Base-by-base conservation (phyloP, 2,888 invertebrate genomes). In the Drosophila macrospina region DNA sequence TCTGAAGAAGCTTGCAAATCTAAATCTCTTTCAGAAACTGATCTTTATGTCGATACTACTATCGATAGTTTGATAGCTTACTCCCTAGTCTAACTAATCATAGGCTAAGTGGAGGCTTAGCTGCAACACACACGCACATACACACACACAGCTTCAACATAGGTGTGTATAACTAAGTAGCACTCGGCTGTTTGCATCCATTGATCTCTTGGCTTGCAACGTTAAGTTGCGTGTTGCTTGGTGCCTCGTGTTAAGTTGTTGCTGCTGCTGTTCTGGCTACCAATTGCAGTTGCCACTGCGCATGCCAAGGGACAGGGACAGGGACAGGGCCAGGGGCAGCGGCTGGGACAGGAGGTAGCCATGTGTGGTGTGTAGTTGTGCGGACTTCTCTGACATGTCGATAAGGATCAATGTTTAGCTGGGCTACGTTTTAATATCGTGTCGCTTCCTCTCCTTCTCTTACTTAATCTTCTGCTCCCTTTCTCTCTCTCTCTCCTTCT, bases 401-500 rank as follows among this genome's bases (percentile, higher is more conserved):
- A 90, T 89, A 89, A 88, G 87, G 89, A 89, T 89, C 90, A 90
- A 89, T 90, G 89, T 89, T 89, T 74, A 74, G 86, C 78, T 73
- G 68, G 65, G 69, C 78, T 78, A 78, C 74, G 78, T 84, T 85
- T 90, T 79, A 80, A 80, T 81, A 89, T 80, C 64, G 62, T 75
- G 70, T 47, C 30, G 28, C 15, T 16, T 6, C 20, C 44, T 13
- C 54, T 4, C 15, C 1, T 8, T 34, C 36, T 24, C 45, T 71
- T 8, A n/a, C n/a, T n/a, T n/a, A n/a, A n/a, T n/a, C n/a, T n/a
- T n/a, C n/a, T n/a, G n/a, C n/a, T n/a, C n/a, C n/a, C n/a, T 16
- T 15, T 5, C 10, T n/a, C 13, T 36, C n/a, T 26, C 26, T 37
- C 42, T 30, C 24, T 26, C 34, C 5, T 39, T 34, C 20, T 47